phyloP scores from a whole-genome alignment of 2,888 invertebrate species.

The Dinocampus coccinellae region DNA sequence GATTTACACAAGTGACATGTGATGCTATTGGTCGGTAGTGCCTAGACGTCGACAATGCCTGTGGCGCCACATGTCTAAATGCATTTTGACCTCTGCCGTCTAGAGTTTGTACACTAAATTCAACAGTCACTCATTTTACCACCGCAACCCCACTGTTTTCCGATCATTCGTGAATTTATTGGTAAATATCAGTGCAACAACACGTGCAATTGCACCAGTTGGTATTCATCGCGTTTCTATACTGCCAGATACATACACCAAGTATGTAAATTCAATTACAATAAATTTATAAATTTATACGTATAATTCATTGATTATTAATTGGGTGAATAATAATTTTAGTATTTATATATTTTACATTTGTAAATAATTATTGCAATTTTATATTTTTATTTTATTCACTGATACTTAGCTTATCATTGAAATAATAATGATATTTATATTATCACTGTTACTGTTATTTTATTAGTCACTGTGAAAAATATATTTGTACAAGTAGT shows the following conservation, averaged over 20 bases:
- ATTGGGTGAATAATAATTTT: too few species aligned
- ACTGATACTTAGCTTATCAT: slow-evolving; percentile 13
- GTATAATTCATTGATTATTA: neutral
- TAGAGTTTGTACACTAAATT: slow-evolving; percentile 21
- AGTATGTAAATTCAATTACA: neutral
- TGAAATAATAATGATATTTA: slow-evolving; percentile 47
- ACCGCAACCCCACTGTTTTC: slow-evolving; percentile 16
- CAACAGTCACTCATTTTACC: slow-evolving; percentile 14
- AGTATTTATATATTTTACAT: too few species aligned
- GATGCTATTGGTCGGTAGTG: neutral
- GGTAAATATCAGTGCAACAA: neutral
- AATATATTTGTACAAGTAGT: slow-evolving; percentile 22
- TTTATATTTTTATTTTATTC: neutral
- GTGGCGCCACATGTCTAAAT: slow-evolving; percentile 14
- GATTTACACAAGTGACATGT: slow-evolving; percentile 27
- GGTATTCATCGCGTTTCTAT: slow-evolving; percentile 15
- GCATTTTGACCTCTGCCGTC: slow-evolving; percentile 4
- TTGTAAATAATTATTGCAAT: too few species aligned
- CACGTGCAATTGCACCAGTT: slow-evolving; percentile 6
- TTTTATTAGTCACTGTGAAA: slow-evolving; percentile 37
- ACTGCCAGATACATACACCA: slow-evolving; percentile 21
- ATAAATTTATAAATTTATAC: neutral
- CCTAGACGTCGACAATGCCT: slow-evolving; percentile 19
- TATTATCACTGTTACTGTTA: slow-evolving; percentile 44
- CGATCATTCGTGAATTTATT: neutral